These are phyloP conservation scores for Amorpha juglandis DNA, from an alignment of 2,888 invertebrate genomes.

Conservation along the genomic window DNA sequence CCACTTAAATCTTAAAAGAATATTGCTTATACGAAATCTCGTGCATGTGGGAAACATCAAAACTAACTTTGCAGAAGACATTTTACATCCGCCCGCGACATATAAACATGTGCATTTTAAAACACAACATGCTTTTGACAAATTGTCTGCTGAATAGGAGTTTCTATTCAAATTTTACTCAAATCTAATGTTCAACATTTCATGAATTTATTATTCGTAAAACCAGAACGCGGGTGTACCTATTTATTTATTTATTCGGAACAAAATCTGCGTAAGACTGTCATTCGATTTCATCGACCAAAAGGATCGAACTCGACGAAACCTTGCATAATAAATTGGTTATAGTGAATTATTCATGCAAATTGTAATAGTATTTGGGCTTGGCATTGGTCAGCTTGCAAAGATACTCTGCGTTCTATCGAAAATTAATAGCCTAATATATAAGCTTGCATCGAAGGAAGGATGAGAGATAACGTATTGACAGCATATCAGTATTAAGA, in stretches of 20 bases:
- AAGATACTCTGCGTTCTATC: neutral
- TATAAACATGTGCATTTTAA: slow-evolving; percentile 21
- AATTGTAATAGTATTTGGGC: slow-evolving; percentile 27
- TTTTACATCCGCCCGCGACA: slow-evolving; percentile 9
- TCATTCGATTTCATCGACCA: slow-evolving; percentile 28
- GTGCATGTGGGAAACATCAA: slow-evolving; percentile 6
- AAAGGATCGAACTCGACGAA: slow-evolving; percentile 31
- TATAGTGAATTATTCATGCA: slow-evolving; percentile 30
- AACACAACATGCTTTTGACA: slow-evolving; percentile 22
- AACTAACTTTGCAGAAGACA: slow-evolving; percentile 10
- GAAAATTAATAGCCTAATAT: neutral
- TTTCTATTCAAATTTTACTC: slow-evolving; percentile 10
- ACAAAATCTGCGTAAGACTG: slow-evolving; percentile 24
- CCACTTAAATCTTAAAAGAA: too few relatives aligned
- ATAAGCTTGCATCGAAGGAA: neutral
- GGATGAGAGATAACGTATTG: neutral
- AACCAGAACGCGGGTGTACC: slow-evolving; percentile 12
- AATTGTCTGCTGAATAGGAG: slow-evolving; percentile 11
- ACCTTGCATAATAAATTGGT: slow-evolving; percentile 33
- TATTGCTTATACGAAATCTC: neutral
- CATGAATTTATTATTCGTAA: slow-evolving; percentile 21
- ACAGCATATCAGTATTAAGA: neutral
- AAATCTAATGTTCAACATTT: slow-evolving; percentile 24
- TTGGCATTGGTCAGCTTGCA: slow-evolving; percentile 21
- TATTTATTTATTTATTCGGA: slow-evolving; percentile 31